These are phyloP conservation scores for Sebastes taczanowskii DNA, from an alignment of 2,797 vertebrate genomes.

Conservation along the genomic window DNA sequence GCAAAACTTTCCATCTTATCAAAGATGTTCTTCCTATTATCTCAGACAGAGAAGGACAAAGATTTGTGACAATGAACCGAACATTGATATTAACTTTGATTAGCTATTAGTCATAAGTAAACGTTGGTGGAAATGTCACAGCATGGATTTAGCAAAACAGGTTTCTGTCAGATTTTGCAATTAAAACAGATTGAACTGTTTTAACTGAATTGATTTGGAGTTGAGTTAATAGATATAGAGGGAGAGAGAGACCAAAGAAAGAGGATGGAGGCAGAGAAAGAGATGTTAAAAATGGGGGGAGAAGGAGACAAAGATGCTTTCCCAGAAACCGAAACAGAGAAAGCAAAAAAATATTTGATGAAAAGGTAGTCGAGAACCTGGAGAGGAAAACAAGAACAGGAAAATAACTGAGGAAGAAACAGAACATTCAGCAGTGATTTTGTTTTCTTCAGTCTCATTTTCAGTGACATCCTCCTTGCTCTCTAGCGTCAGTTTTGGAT, in stretches of 20 bases:
- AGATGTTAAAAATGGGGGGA: not conserved
- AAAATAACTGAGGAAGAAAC: too few relatives aligned
- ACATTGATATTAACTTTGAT: not conserved
- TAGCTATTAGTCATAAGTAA: not conserved
- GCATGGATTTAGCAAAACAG: too few relatives aligned
- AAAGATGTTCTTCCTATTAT: not conserved
- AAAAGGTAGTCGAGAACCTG: not conserved
- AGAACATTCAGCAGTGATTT: not conserved
- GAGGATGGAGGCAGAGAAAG: not conserved
- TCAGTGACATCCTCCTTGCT: not conserved
- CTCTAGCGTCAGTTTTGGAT: too few relatives aligned
- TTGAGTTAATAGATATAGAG: not conserved
- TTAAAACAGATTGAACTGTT: not conserved
- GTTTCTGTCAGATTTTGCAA: not conserved
- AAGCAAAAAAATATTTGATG: not conserved
- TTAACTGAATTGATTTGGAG: not conserved
- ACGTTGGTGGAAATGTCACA: not conserved
- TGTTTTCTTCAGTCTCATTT: not conserved
- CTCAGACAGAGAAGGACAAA: not conserved
- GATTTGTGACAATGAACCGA: not conserved
- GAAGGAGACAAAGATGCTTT: not conserved
- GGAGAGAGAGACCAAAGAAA: not conserved
- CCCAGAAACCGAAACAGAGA: not conserved
- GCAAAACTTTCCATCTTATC: not conserved
- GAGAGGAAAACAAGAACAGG: not conserved